These are phyloP conservation scores for Aethes cnicana DNA, from an alignment of 2,888 invertebrate genomes.

Conservation along the genomic window DNA sequence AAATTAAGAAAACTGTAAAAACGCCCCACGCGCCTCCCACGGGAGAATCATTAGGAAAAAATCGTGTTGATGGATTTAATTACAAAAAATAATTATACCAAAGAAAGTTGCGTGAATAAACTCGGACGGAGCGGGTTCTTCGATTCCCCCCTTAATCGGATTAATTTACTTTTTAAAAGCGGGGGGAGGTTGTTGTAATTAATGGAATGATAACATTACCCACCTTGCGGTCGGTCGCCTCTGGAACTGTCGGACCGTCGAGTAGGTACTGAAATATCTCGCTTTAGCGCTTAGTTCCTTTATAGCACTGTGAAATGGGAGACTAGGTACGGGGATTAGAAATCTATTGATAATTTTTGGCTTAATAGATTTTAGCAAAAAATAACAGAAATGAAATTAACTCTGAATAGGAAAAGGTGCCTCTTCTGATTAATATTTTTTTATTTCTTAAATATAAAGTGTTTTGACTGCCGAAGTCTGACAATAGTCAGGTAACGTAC, in stretches of 20 bases:
- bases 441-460: too few species aligned
- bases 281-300: too few species aligned
- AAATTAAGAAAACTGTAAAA: slow-evolving; percentile 57
- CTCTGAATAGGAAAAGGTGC: too few species aligned
- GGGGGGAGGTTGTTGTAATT: slow-evolving; percentile 79
- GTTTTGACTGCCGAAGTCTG: too few species aligned
- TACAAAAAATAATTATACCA: slow-evolving; percentile 82
- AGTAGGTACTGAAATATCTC: too few species aligned
- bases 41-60: slow-evolving; percentile 82
- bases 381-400: too few species aligned
- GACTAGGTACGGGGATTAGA: too few species aligned
- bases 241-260: slow-evolving; percentile 56
- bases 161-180: slow-evolving; percentile 82
- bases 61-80: slow-evolving; percentile 83
- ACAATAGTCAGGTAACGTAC: too few species aligned
- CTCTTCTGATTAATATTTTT: too few species aligned
- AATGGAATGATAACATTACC: slow-evolving; percentile 82
- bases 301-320: too few species aligned
- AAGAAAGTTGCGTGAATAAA: slow-evolving; percentile 81
- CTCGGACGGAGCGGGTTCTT: slow-evolving; percentile 80
- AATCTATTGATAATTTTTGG: too few species aligned
- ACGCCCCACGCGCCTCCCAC: slow-evolving; percentile 58
- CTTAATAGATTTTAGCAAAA: too few species aligned
- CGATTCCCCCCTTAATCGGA: slow-evolving; percentile 81
- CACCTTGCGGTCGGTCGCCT: slow-evolving; percentile 73